phyloP scores from a whole-genome alignment of 2,113 vertebrate species.

The Myodes glareolus region DNA sequence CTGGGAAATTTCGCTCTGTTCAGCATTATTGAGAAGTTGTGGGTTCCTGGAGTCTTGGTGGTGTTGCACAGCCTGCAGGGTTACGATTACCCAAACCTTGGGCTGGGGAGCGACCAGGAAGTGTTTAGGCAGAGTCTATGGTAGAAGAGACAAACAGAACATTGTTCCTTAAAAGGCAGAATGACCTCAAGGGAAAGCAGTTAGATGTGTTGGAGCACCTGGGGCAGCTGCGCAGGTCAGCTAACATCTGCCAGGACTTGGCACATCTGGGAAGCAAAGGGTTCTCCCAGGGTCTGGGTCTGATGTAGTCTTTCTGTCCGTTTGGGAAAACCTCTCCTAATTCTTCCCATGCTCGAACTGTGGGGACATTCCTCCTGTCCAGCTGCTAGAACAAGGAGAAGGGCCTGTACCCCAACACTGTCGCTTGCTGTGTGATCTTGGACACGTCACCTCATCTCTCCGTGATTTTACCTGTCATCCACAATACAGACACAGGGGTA shows the following conservation, averaged over 20 bases:
- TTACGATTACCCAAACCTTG: neutral
- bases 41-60: conserved; percentile 50
- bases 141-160: neutral
- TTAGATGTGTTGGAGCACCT: neutral
- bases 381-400: neutral
- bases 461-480: neutral
- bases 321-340: too few relatives aligned
- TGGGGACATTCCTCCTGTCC: neutral
- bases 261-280: neutral
- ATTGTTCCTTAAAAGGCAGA: neutral
- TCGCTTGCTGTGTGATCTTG: neutral
- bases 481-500: neutral
- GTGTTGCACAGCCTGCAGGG: conserved; percentile 27
- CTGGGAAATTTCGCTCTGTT: conserved; percentile 75
- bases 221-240: neutral
- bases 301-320: neutral
- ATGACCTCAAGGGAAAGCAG: neutral
- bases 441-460: neutral
- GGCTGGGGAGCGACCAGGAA: neutral
- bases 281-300: neutral
- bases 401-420: neutral
- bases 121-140: neutral
- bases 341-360: neutral
- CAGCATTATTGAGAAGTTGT: conserved; percentile 76
- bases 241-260: neutral